Evolutionary conservation across 2,888 invertebrate genomes (phyloP).

Genomic region (Apantesis nais): DNA sequence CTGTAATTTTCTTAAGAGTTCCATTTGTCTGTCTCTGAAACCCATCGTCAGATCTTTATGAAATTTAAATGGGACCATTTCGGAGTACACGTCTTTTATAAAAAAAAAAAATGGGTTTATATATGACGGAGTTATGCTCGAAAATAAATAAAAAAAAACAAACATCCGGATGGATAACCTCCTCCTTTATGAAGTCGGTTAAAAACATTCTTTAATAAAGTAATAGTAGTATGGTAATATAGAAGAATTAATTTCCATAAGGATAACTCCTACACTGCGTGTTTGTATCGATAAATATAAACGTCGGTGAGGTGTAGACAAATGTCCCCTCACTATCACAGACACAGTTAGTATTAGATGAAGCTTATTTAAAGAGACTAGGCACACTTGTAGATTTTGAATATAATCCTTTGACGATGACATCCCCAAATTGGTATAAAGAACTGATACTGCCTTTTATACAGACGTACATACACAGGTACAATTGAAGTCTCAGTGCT

Average conservation of each 20-base stretch:
- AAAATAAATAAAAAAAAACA: too few species aligned
- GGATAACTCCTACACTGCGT: neutral
- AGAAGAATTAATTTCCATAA: neutral
- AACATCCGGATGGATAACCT: too few species aligned
- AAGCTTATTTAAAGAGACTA: slow-evolving; percentile 44
- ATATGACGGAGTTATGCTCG: too few species aligned
- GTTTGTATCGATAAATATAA: neutral
- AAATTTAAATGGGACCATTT: too few species aligned
- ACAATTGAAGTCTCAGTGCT: neutral
- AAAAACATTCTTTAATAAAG: neutral
- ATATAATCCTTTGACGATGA: slow-evolving; percentile 41
- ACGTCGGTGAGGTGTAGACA: neutral
- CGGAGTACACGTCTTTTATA: too few species aligned
- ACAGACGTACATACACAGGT: neutral
- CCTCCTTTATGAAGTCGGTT: too few species aligned
- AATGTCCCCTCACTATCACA: slow-evolving; percentile 15
- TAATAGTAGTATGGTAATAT: too few species aligned
- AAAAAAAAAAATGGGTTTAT: too few species aligned
- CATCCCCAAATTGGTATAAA: slow-evolving; percentile 27
- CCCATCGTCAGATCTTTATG: too few species aligned
- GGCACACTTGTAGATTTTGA: slow-evolving; percentile 31
- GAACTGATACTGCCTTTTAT: slow-evolving; percentile 27
- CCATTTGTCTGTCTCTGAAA: too few species aligned
- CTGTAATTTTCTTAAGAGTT: too few species aligned
- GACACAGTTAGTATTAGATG: slow-evolving; percentile 33